phyloP scores from a whole-genome alignment of 2,113 vertebrate species.

The Phrynosoma blainvillii region DNA sequence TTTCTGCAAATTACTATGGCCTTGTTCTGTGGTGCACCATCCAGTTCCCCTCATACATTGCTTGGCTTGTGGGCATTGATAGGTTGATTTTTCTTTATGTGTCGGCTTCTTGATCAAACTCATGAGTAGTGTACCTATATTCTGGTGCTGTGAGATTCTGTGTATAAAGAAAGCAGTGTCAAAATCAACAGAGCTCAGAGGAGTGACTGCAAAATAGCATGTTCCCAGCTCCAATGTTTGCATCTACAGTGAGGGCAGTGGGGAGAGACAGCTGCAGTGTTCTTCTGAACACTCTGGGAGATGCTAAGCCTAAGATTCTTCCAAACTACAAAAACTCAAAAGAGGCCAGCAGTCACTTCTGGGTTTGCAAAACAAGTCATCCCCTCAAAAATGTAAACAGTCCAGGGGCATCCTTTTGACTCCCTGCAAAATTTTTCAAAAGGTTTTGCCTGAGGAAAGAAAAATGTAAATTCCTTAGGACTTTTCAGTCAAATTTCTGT shows the following conservation, averaged over 20 bases:
- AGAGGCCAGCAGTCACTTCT: too few species aligned
- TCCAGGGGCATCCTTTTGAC: too few species aligned
- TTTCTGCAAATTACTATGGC: slow-evolving; percentile 14
- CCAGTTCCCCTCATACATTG: slow-evolving; percentile 10
- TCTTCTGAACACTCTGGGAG: too few species aligned
- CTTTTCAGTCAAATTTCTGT: too few species aligned
- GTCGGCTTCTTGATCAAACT: slow-evolving; percentile 53
- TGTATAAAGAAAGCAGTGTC: neutral
- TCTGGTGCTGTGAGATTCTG: neutral
- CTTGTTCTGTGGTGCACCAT: neutral
- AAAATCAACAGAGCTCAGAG: neutral
- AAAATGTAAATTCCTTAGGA: too few species aligned
- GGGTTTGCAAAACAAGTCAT: too few species aligned
- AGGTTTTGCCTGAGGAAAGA: too few species aligned
- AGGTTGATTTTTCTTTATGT: slow-evolving; percentile 29
- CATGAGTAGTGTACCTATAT: neutral
- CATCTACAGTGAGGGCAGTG: neutral
- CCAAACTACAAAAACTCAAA: too few species aligned
- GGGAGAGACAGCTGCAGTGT: neutral
- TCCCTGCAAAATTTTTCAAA: too few species aligned
- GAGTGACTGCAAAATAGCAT: slow-evolving; percentile 42
- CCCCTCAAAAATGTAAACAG: too few species aligned
- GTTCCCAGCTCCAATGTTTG: slow-evolving; percentile 10
- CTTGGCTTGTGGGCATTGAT: slow-evolving; percentile 53
- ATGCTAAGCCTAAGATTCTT: too few species aligned